Conservation (phyloP, 1,140 invertebrate genomes). For the Branchinecta lindahli region DNA sequence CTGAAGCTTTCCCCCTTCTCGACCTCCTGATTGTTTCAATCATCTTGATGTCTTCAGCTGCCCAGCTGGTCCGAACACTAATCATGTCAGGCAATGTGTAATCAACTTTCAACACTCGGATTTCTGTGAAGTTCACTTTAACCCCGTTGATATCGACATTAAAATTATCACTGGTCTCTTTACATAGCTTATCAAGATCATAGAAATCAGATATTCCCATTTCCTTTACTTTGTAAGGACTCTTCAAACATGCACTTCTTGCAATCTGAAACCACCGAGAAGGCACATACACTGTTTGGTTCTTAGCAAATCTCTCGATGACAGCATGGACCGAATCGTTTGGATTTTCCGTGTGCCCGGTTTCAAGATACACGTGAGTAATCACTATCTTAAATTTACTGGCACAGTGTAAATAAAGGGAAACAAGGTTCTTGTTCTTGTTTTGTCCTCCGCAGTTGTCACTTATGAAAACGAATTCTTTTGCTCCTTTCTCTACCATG, state of each 20-base stretch:
- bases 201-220: slow-evolving; percentile 1
- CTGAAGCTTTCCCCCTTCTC: too few relatives aligned
- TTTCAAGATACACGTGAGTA: slow-evolving; percentile 9
- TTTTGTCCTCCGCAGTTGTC: slow-evolving; percentile 4
- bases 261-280: not conserved
- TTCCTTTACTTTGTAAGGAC: slow-evolving; percentile 4
- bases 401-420: slow-evolving; percentile 9
- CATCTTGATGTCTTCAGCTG: too few relatives aligned
- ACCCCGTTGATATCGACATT: slow-evolving; percentile 4
- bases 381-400: slow-evolving; percentile 9
- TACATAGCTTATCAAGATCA: slow-evolving; percentile 10
- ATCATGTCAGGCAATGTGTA: too few relatives aligned
- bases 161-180: slow-evolving; percentile 4
- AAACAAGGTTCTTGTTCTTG: not conserved
- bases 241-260: slow-evolving; percentile 10
- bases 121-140: slow-evolving; percentile 2
- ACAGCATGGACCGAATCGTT: slow-evolving; percentile 7
- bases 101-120: too few relatives aligned
- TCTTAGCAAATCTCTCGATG: slow-evolving; percentile 6
- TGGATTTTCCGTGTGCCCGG: not conserved
- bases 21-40: too few relatives aligned
- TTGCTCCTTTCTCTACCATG: slow-evolving; percentile 1
- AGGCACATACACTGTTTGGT: slow-evolving; percentile 9
- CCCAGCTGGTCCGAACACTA: too few relatives aligned
- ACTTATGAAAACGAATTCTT: slow-evolving; percentile 6